Conservation (phyloP, 2,888 invertebrate species). For the Platerodrilus igneus region DNA sequence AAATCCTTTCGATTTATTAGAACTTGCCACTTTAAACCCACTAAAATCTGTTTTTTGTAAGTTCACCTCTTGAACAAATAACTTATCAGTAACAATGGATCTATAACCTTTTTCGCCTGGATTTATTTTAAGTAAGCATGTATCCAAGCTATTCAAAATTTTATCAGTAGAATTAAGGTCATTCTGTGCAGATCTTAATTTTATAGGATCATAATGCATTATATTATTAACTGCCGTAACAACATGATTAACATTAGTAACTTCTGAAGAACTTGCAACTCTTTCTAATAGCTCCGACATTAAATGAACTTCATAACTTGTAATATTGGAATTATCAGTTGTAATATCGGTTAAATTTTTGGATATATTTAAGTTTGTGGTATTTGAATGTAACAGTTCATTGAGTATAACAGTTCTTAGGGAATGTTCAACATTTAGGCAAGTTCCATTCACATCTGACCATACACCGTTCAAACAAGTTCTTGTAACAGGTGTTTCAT, state of each 20-base stretch:
- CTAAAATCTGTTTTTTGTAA: conserved; percentile 15
- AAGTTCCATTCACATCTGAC: conserved; percentile 43
- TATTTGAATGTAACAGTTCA: conserved; percentile 17
- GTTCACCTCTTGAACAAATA: conserved; percentile 19
- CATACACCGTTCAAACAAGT: conserved; percentile 54
- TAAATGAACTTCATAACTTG: conserved; percentile 20
- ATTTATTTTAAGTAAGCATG: conserved; percentile 39
- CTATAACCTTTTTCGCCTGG: conserved; percentile 1
- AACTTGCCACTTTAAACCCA: conserved; percentile 8
- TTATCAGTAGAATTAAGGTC: conserved; percentile 9
- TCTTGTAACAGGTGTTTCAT: conserved; percentile 55
- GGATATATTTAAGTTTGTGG: conserved; percentile 5
- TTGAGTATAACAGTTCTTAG: conserved; percentile 27
- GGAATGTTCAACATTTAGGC: conserved; percentile 13
- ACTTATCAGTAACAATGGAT: conserved; percentile 12
- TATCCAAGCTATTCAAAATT: conserved; percentile 7
- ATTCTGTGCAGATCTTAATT: conserved; percentile 6
- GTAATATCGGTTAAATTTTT: conserved; percentile 14
- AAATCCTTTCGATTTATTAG: neutral
- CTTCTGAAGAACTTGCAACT: neutral
- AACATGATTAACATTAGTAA: neutral
- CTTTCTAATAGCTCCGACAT: conserved; percentile 22
- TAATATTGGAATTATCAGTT: conserved; percentile 10
- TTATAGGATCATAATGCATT: conserved; percentile 2
- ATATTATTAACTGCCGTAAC: conserved; percentile 5